Conservation (phyloP, 2,113 vertebrate genomes). For the Crotalus viridis region DNA sequence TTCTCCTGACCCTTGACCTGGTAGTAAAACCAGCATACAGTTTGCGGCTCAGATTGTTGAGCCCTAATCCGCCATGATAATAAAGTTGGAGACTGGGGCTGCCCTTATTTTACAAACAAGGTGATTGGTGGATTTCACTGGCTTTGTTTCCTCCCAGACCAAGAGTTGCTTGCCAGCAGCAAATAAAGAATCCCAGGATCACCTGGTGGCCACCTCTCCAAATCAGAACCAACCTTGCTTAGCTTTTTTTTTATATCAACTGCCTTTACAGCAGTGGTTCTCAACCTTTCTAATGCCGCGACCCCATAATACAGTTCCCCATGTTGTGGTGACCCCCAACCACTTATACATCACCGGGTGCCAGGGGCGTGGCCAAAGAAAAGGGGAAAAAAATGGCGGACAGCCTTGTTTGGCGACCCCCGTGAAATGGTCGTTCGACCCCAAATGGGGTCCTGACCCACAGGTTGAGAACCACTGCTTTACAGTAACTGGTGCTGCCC, state of each 20-base stretch:
- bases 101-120: background rate
- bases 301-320: no score
- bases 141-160: background rate
- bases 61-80: background rate
- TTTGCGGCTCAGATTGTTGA: background rate
- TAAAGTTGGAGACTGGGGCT: background rate
- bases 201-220: background rate
- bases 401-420: no score
- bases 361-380: no score
- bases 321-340: no score
- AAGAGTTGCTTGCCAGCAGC: background rate
- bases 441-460: no score
- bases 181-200: background rate
- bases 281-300: no score
- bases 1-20: background rate
- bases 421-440: no score
- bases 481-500: background rate
- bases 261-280: background rate
- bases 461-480: background rate
- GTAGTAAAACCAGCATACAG: background rate
- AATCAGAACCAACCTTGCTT: background rate
- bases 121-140: background rate
- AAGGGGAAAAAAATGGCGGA: no score
- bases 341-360: no score
- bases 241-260: background rate